Percentiles rank a stretch among this genome's conserved stretches.
Evolutionary conservation across 2,113 vertebrate genomes (phyloP).

Genomic region (Gopherus evgoodei): DNA sequence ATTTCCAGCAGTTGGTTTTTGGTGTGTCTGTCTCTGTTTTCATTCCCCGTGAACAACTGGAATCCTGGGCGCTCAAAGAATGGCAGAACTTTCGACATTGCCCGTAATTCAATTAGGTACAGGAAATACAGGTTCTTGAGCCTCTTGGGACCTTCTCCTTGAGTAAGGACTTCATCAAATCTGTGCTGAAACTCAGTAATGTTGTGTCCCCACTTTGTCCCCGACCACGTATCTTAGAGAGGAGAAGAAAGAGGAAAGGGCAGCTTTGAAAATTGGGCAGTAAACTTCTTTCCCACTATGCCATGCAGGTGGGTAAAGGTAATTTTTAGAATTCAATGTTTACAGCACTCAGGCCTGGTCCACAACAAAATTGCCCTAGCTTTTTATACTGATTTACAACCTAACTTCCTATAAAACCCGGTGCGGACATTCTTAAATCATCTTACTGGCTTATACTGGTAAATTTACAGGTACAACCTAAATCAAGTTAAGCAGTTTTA

Average conservation of each 20-base stretch:
- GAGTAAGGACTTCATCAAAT: constrained; percentile 89
- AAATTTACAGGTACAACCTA: not conserved
- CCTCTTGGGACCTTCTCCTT: constrained; percentile 90
- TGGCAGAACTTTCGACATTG: constrained; percentile 90
- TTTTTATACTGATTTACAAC: too few species aligned
- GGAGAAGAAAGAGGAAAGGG: not conserved
- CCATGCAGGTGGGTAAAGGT: not conserved
- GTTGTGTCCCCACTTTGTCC: constrained; percentile 93
- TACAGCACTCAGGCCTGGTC: not conserved
- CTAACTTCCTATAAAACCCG: not conserved
- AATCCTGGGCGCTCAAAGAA: constrained; percentile 88
- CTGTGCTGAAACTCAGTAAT: constrained; percentile 90
- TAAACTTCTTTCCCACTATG: not conserved
- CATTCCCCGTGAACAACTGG: constrained; percentile 88
- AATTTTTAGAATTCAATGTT: constrained; percentile 8
- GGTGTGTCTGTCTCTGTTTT: constrained; percentile 76
- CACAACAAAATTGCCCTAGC: not conserved
- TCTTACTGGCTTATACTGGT: not conserved
- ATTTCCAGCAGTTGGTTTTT: constrained; percentile 87
- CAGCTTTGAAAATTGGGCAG: not conserved
- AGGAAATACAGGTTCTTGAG: constrained; percentile 95
- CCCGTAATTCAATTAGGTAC: constrained; percentile 93
- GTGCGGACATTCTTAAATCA: not conserved
- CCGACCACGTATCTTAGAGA: constrained; percentile 87
- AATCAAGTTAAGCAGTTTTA: not conserved